Conservation (phyloP, 2,113 vertebrate genomes). For the Atlantisia rogersi region DNA sequence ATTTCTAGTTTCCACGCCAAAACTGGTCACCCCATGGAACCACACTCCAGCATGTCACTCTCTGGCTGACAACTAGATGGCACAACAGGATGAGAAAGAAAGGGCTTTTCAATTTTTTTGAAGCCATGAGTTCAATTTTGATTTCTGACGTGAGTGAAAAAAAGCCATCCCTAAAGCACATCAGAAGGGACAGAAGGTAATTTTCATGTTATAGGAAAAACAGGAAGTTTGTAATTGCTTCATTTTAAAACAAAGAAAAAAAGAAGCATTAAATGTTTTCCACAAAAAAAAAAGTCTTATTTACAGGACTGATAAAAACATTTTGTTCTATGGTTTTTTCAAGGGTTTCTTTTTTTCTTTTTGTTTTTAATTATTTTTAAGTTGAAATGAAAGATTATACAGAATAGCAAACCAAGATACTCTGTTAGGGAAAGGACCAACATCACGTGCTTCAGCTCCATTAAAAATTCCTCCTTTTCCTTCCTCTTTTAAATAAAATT, state of each 20-base stretch:
- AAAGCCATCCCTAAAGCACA: background rate
- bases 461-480: background rate
- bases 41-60: background rate
- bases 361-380: background rate
- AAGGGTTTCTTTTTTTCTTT: background rate
- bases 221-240: background rate
- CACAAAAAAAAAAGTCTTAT: background rate
- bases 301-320: background rate
- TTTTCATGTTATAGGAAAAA: background rate
- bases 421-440: background rate
- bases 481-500: background rate
- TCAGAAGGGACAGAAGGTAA: background rate
- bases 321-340: background rate
- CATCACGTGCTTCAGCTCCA: background rate
- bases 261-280: background rate
- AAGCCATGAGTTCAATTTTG: background rate
- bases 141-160: background rate
- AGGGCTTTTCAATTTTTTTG: background rate
- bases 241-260: background rate
- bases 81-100: background rate
- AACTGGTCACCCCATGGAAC: background rate
- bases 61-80: background rate
- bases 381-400: background rate
- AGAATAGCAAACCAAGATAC: background rate
- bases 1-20: background rate